phyloP scores from a whole-genome alignment of 1,140 invertebrate genomes.

The Drosophila busckii region DNA sequence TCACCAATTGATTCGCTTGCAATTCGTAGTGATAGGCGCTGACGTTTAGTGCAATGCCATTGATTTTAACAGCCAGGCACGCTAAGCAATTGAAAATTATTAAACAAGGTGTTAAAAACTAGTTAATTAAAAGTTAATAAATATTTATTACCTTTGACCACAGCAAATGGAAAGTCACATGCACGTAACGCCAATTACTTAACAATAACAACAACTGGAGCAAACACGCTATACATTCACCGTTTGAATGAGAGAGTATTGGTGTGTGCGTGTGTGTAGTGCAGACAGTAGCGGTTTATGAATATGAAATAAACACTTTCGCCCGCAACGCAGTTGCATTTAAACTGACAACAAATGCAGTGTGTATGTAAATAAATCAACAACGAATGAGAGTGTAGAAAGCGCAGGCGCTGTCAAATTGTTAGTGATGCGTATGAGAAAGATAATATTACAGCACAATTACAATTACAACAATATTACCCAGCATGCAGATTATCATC shows the following conservation, averaged over 20 bases:
- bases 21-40: conserved; percentile 39
- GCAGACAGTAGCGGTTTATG: conserved; percentile 4
- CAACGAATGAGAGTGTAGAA: neutral
- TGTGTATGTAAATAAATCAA: conserved; percentile 3
- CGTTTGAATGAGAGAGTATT: conserved; percentile 1
- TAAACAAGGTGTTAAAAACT: neutral
- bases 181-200: conserved; percentile 18
- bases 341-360: conserved; percentile 6
- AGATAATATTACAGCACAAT: neutral
- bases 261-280: neutral
- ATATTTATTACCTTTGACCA: conserved; percentile 12
- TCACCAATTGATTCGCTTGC: neutral
- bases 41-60: conserved; percentile 46
- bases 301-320: conserved; percentile 5
- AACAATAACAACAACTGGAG: conserved; percentile 11
- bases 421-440: conserved; percentile 18
- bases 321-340: neutral
- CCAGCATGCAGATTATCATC: conserved; percentile 19
- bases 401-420: conserved; percentile 24
- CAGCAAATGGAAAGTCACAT: conserved; percentile 23
- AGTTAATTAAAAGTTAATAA: neutral
- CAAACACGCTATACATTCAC: neutral
- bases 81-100: conserved; percentile 16
- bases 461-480: conserved; percentile 15
- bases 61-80: conserved; percentile 41